phyloP scores from a whole-genome alignment of 2,797 vertebrate species.

The Basileuterus tristriatus region DNA sequence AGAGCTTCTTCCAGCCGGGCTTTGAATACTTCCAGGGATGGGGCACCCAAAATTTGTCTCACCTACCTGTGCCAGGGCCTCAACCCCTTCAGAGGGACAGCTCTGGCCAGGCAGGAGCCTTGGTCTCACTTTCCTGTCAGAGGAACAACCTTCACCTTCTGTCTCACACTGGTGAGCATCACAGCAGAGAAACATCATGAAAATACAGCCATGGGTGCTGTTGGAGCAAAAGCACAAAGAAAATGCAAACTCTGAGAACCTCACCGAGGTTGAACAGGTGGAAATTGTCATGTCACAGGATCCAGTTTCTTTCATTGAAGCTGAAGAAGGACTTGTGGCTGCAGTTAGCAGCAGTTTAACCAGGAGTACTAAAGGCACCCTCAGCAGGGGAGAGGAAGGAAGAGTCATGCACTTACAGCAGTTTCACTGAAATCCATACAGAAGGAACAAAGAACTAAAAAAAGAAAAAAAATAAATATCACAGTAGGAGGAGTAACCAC shows the following conservation, averaged over 20 bases:
- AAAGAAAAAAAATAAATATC: background rate
- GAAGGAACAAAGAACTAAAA: background rate
- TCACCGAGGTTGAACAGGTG: background rate
- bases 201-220: background rate
- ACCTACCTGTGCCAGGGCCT: background rate
- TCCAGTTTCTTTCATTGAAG: background rate
- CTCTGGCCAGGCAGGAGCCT: background rate
- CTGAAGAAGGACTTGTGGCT: background rate
- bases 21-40: background rate
- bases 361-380: background rate
- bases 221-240: background rate
- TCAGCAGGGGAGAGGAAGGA: background rate
- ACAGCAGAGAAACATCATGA: background rate
- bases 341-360: background rate
- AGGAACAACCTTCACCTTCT: accelerated
- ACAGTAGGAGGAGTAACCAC: background rate
- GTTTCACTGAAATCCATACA: background rate
- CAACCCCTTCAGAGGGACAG: background rate
- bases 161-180: background rate
- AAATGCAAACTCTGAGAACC: background rate
- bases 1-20: background rate
- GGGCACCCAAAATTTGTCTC: background rate
- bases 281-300: background rate
- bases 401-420: background rate
- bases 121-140: background rate